Evolutionary conservation across 92 coral and sea anemone genomes (phyloP).

Genomic region (Phenganax marumi): DNA sequence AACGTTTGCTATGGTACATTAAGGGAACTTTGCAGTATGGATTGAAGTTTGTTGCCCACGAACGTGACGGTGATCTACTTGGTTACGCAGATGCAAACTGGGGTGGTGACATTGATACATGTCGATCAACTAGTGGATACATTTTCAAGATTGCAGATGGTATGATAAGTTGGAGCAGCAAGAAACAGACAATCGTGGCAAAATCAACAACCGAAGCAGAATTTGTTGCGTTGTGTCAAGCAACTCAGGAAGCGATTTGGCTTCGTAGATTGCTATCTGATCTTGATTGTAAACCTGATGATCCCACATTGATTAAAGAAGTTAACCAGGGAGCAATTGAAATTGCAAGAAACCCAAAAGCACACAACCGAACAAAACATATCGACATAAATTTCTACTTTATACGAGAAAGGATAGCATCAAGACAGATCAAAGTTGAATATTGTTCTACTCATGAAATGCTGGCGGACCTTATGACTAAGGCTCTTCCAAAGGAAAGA

Average conservation of each 20-base stretch:
- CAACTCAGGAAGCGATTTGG: too few relatives aligned
- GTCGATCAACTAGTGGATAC: conserved; percentile 35
- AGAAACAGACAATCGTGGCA: too few relatives aligned
- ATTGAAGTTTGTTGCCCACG: conserved; percentile 18
- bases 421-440: conserved; percentile 35
- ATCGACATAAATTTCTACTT: conserved; percentile 41
- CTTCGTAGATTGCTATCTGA: too few relatives aligned
- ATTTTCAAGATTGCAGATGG: too few relatives aligned
- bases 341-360: conserved; percentile 34
- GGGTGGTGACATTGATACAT: too few relatives aligned
- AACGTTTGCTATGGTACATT: conserved; percentile 31
- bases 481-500: conserved; percentile 22
- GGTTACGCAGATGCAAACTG: conserved; percentile 40
- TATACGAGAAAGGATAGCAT: conserved; percentile 42
- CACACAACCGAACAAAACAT: conserved; percentile 42
- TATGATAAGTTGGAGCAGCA: too few relatives aligned
- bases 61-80: conserved; percentile 22
- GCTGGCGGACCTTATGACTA: conserved; percentile 47
- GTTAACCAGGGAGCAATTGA: conserved; percentile 44
- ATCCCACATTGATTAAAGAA: conserved; percentile 43
- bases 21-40: conserved; percentile 42
- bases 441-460: conserved; percentile 35
- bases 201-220: conserved; percentile 33
- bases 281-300: conserved; percentile 34
- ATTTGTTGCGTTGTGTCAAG: too few relatives aligned